Conservation (phyloP, 2,113 vertebrate species). For the Oostethus manadensis region DNA sequence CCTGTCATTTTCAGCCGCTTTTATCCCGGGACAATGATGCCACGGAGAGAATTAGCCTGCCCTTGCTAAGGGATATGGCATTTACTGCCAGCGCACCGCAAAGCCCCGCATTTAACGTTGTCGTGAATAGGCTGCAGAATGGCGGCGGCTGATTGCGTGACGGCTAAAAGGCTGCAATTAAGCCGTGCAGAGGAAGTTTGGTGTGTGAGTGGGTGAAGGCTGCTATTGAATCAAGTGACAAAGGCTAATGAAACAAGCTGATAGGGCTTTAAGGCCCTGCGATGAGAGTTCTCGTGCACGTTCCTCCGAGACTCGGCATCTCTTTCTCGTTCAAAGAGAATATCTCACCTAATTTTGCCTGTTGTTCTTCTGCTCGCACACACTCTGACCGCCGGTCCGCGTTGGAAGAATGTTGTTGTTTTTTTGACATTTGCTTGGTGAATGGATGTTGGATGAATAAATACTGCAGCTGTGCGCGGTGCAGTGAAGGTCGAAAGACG, state of each 20-base stretch:
- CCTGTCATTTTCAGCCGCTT: conserved; percentile 56
- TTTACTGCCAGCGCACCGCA: conserved; percentile 52
- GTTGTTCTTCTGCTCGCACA: too few relatives aligned
- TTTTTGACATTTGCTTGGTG: too few relatives aligned
- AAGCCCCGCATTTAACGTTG: conserved; percentile 42
- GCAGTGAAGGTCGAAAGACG: too few relatives aligned
- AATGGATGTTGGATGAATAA: too few relatives aligned
- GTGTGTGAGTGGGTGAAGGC: conserved; percentile 6
- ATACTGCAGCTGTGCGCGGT: too few relatives aligned
- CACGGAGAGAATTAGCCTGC: conserved; percentile 58
- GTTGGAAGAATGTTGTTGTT: too few relatives aligned
- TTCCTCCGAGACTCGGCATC: too few relatives aligned
- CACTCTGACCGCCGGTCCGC: too few relatives aligned
- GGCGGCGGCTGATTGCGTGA: conserved; percentile 37
- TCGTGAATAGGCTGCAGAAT: conserved; percentile 50
- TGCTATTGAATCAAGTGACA: conserved; percentile 16
- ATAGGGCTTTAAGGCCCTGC: conserved; percentile 24
- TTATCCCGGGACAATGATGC: conserved; percentile 59
- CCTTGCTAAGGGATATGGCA: conserved; percentile 56
- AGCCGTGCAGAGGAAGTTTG: conserved; percentile 34
- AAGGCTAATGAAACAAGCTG: conserved; percentile 40
- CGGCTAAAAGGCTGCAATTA: conserved; percentile 57
- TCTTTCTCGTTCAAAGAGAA: too few relatives aligned
- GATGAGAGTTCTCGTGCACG: neutral
- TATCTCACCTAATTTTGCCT: too few relatives aligned